Conservation (phyloP, 2,113 vertebrate species). For the Galemys pyrenaicus region DNA sequence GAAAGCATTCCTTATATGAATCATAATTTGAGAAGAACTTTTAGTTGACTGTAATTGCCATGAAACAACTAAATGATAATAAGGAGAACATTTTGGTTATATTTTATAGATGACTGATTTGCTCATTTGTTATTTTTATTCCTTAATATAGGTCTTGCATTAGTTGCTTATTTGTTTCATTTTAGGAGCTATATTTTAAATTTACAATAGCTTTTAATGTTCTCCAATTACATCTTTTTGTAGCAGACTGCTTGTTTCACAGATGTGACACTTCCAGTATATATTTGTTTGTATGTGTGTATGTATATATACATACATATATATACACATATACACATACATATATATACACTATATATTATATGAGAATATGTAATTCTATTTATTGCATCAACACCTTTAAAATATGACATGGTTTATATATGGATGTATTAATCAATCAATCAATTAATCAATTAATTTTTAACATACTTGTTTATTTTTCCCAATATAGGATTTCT, state of each 20-base stretch:
- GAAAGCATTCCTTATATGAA: not conserved
- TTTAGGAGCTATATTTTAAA: not conserved
- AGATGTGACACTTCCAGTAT: not conserved
- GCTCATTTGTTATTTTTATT: not conserved
- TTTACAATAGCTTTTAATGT: not conserved
- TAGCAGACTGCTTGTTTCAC: not conserved
- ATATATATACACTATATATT: too few species aligned
- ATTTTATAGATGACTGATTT: not conserved
- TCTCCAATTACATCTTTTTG: not conserved
- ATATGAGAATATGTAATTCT: too few species aligned
- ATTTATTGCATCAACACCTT: not conserved
- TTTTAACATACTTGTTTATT: not conserved
- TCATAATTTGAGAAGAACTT: not conserved
- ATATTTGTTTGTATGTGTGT: too few species aligned
- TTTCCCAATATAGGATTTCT: too few species aligned
- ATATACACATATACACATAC: too few species aligned
- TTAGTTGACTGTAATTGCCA: not conserved
- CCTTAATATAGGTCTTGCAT: too few species aligned
- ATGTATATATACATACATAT: too few species aligned
- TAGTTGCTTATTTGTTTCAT: too few species aligned
- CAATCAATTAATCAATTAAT: too few species aligned
- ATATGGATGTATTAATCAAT: too few species aligned
- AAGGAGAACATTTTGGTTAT: not conserved
- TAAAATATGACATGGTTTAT: not conserved
- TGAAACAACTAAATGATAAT: not conserved